These are phyloP conservation scores for Hypanus sabinus DNA, from an alignment of 2,113 vertebrate genomes.

Conservation along the genomic window DNA sequence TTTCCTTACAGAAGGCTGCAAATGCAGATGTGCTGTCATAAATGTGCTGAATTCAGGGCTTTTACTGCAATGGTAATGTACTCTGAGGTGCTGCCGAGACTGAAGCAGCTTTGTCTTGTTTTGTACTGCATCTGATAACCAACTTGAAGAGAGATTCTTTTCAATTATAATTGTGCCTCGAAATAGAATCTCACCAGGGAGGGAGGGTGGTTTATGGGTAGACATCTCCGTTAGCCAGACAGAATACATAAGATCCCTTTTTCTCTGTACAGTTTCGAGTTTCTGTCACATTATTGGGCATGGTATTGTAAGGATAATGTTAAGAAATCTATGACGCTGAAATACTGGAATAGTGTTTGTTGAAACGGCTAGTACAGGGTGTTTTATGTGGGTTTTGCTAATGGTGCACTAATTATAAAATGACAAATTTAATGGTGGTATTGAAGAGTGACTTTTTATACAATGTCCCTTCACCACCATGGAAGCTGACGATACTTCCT, in stretches of 20 bases:
- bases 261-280: background rate
- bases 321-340: background rate
- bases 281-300: background rate
- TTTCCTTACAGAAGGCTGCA: background rate
- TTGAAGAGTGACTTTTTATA: background rate
- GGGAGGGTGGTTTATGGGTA: background rate
- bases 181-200: background rate
- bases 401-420: background rate
- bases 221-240: background rate
- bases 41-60: background rate
- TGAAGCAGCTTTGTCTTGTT: slow-evolving; percentile 6
- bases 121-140: background rate
- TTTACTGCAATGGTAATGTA: slow-evolving; percentile 1
- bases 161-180: background rate
- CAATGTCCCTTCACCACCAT: background rate
- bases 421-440: background rate
- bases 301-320: background rate
- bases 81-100: background rate
- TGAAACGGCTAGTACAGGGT: background rate
- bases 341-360: background rate
- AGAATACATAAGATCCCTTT: background rate
- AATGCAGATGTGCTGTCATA: background rate
- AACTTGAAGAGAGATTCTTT: background rate
- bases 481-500: too few relatives aligned
- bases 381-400: background rate